Evolutionary conservation across 2,888 invertebrate genomes (phyloP).

Genomic region (Yponomeuta malinellus): DNA sequence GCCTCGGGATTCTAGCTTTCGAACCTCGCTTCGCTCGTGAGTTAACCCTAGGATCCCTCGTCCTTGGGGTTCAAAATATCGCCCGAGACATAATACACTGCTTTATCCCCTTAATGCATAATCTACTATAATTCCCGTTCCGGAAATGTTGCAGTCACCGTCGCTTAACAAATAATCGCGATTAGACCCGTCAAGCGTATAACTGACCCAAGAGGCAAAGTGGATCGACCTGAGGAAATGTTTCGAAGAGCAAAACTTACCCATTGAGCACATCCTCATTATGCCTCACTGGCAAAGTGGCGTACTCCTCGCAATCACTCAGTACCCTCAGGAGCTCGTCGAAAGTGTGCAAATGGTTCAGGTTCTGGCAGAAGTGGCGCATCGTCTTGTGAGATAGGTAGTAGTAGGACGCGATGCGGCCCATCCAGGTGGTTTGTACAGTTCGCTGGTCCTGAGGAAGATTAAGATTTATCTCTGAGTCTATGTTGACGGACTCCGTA

Average conservation of each 20-base stretch:
- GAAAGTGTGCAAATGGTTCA: slow-evolving; percentile 79
- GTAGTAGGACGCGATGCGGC: slow-evolving; percentile 96
- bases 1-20: no score
- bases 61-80: no score
- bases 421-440: slow-evolving; percentile 84
- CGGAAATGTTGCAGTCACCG: no score
- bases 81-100: no score
- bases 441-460: slow-evolving; percentile 74
- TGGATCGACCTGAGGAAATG: no score
- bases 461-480: not conserved
- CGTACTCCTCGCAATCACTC: slow-evolving; percentile 91
- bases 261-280: slow-evolving; percentile 96
- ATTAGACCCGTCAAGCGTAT: no score
- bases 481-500: not conserved
- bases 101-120: no score
- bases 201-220: no score
- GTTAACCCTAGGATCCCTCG: no score
- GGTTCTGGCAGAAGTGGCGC: slow-evolving; percentile 83
- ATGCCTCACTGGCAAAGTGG: slow-evolving; percentile 96
- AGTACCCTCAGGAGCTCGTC: slow-evolving; percentile 87
- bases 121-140: no score
- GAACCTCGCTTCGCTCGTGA: no score
- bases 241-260: slow-evolving; percentile 52
- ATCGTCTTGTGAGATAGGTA: slow-evolving; percentile 96
- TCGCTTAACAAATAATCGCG: no score